phyloP scores from a whole-genome alignment of 1,140 invertebrate species.

The Papilio machaon region DNA sequence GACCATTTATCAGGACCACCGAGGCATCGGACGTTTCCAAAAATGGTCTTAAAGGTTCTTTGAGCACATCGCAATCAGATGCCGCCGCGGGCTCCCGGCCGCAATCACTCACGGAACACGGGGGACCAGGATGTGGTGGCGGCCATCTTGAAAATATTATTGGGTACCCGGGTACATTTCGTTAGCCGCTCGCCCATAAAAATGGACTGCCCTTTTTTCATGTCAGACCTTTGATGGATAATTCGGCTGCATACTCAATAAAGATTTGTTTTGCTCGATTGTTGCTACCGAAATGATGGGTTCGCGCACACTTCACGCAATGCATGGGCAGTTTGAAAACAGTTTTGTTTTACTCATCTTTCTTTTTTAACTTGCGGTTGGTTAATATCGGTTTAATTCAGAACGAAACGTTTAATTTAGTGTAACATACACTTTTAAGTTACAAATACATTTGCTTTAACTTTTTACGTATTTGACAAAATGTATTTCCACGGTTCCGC shows the following conservation, averaged over 20 bases:
- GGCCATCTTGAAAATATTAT: constrained; percentile 60
- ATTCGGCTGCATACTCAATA: constrained; percentile 59
- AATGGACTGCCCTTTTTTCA: constrained; percentile 47
- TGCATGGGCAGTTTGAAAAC: constrained; percentile 60
- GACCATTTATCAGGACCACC: constrained; percentile 55
- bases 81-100: constrained; percentile 36
- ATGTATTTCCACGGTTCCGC: constrained; percentile 41
- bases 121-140: constrained; percentile 44
- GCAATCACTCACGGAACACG: constrained; percentile 53
- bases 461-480: constrained; percentile 37
- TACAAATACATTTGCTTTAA: constrained; percentile 55
- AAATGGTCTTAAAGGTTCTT: constrained; percentile 47
- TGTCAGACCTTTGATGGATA: constrained; percentile 45
- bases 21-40: constrained; percentile 36
- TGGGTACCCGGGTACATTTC: constrained; percentile 44
- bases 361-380: constrained; percentile 50
- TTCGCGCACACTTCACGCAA: constrained; percentile 58
- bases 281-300: constrained; percentile 62
- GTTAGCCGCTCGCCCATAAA: constrained; percentile 50
- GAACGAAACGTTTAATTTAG: constrained; percentile 57
- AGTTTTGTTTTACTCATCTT: constrained; percentile 49
- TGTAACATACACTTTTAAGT: constrained; percentile 36
- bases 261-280: constrained; percentile 54
- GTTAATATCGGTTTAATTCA: constrained; percentile 54
- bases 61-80: constrained; percentile 51